Percentiles rank a stretch among this genome's conserved stretches.
Conservation (phyloP, 2,888 invertebrate species). For the Bimastos eiseni region DNA sequence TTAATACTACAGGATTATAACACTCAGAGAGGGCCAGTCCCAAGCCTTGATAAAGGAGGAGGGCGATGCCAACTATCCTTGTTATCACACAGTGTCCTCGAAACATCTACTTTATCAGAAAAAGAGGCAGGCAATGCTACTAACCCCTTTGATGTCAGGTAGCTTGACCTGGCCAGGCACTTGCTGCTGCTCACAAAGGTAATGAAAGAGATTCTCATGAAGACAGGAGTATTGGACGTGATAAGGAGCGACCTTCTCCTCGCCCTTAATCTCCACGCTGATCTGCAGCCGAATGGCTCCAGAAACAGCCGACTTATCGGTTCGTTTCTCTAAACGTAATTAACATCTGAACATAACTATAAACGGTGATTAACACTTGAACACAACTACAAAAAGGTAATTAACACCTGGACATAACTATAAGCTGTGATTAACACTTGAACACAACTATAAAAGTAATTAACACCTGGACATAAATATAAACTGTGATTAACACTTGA, state of each 20-base stretch:
- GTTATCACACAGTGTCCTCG: too few species aligned
- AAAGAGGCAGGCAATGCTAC: slow-evolving; percentile 37
- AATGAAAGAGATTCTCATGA: slow-evolving; percentile 97
- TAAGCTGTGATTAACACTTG: slow-evolving; percentile 37
- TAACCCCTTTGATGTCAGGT: slow-evolving; percentile 80
- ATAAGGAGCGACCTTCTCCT: slow-evolving; percentile 97
- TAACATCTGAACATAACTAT: slow-evolving; percentile 28
- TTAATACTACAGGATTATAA: too few species aligned
- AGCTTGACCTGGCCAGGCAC: slow-evolving; percentile 83
- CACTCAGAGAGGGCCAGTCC: too few species aligned
- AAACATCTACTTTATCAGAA: background rate
- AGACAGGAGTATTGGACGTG: slow-evolving; percentile 99
- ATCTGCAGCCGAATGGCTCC: slow-evolving; percentile 98
- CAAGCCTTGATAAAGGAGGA: too few species aligned
- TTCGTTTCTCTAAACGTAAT: slow-evolving; percentile 79
- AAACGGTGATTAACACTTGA: slow-evolving; percentile 36
- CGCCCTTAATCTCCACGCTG: slow-evolving; percentile 99
- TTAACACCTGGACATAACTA: too few species aligned
- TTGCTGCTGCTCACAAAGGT: slow-evolving; percentile 89
- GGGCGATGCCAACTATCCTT: too few species aligned
- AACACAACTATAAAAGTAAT: too few species aligned
- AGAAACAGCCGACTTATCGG: slow-evolving; percentile 99
- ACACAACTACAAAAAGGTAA: too few species aligned
- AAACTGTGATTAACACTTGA: slow-evolving; percentile 36
- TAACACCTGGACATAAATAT: too few species aligned